Evolutionary conservation across 2,797 vertebrate genomes (phyloP).

Genomic region (Eulemur mongoz): DNA sequence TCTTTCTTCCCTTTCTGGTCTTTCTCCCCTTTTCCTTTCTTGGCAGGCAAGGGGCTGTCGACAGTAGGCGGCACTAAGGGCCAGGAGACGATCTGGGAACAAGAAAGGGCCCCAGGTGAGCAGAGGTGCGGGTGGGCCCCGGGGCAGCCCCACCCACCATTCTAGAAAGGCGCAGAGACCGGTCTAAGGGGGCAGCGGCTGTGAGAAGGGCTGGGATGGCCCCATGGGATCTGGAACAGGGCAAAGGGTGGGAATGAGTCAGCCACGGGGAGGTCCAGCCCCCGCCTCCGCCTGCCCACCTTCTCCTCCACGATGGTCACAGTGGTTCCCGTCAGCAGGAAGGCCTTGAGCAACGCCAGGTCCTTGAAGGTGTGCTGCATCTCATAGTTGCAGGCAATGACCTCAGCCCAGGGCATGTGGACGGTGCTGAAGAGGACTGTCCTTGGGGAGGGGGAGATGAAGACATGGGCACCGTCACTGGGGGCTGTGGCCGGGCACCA

Average conservation of each 20-base stretch:
- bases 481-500: neutral
- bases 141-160: neutral
- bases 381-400: conserved; percentile 84
- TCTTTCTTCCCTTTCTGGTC: conserved; percentile 21
- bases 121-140: fast-evolving
- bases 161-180: neutral
- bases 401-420: conserved; percentile 85
- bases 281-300: conserved; percentile 78
- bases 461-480: fast-evolving
- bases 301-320: conserved; percentile 90
- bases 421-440: conserved; percentile 84
- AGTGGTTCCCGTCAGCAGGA: conserved; percentile 85
- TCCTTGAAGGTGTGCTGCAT: conserved; percentile 80
- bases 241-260: neutral
- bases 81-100: conserved; percentile 88
- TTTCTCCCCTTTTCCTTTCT: conserved; percentile 64
- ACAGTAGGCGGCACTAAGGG: conserved; percentile 73
- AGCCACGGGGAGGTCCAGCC: neutral
- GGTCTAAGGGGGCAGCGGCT: fast-evolving
- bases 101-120: neutral
- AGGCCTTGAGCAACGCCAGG: conserved; percentile 87
- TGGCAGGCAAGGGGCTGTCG: conserved; percentile 39
- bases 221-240: fast-evolving
- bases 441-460: conserved; percentile 56
- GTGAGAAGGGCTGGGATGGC: fast-evolving